phyloP scores from a whole-genome alignment of 2,797 vertebrate genomes.

The Pteronotus mesoamericanus region DNA sequence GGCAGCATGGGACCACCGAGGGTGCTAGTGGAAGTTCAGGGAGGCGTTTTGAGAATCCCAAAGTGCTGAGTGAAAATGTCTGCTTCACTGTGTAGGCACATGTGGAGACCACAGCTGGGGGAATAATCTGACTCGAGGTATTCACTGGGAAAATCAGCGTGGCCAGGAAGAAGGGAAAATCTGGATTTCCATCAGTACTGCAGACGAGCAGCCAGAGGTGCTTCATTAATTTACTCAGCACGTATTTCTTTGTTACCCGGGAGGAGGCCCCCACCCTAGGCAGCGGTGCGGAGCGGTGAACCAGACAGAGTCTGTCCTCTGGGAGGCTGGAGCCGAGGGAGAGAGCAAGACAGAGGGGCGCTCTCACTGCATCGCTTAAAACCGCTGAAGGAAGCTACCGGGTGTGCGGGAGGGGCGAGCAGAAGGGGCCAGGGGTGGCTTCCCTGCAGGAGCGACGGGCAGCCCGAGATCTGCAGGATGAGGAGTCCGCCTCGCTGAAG shows the following conservation, averaged over 20 bases:
- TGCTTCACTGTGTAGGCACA: not conserved
- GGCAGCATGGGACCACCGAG: no score
- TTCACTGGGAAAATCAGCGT: not conserved
- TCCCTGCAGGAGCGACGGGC: not conserved
- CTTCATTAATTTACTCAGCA: not conserved
- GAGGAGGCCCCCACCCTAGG: not conserved
- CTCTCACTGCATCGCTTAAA: not conserved
- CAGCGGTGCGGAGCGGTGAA: not conserved
- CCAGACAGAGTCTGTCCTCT: not conserved
- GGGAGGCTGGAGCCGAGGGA: not conserved
- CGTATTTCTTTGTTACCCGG: not conserved
- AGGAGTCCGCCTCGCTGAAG: not conserved
- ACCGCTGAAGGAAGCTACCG: not conserved
- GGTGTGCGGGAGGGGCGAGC: not conserved
- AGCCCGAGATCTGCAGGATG: no score
- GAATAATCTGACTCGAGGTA: not conserved
- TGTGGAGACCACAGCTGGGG: not conserved
- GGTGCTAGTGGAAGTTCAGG: not conserved
- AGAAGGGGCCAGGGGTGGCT: rapidly evolving
- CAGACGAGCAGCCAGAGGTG: not conserved
- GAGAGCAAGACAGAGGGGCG: not conserved
- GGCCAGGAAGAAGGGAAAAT: not conserved
- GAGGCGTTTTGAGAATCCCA: not conserved
- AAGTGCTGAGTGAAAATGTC: not conserved
- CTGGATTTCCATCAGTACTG: not conserved